Base-by-base conservation (phyloP, 2,797 vertebrate species). In the Sebastes goodei region DNA sequence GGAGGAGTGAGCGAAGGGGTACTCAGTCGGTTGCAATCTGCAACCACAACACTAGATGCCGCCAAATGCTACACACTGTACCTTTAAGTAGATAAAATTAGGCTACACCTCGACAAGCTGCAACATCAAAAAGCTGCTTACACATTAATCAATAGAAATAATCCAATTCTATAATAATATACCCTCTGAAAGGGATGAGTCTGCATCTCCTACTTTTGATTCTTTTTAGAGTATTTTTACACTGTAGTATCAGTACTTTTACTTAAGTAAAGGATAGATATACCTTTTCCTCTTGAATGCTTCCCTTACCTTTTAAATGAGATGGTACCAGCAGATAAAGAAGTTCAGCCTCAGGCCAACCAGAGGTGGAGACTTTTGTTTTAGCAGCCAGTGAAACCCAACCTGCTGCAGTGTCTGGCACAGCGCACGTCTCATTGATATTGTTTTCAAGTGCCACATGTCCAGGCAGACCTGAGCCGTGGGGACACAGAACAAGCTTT, bases 321-420 rank as follows among this genome's bases (percentile, higher is more conserved):
- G 52, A 86, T 70, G 23, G 35, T 53, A 82, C 66, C 25, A 71
- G 38, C 56, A 74, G 52, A 69, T 78, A 74, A 67, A 78, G 42
- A 68, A 77, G 83, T 86, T 83, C 82, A 91, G 61, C 68, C 56
- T 49, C 2, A 38, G 75, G 81, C 66, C 86, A 92, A 33, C 49
- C 68, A 77, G 56, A 62, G 70, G 82, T 76, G 75, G 60, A 91
- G 83, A 91, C 82, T 92, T 92, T 90, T 93, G 85, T 95, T 96
- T 93, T 90, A 89, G 88, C 91, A 92, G 83, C 88, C 88, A 88
- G 78, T 83, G 91, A 93, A 96, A 96, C 93, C 85, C 82, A 91
- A 95, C 68, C 88, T 85, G 35, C 27, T 56, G 85, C 46, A 71
- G 23, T 79, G 74, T 29, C 78, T 72, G 90, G 42, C 76, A 78